Evolutionary conservation across 2,113 vertebrate genomes (phyloP).

Genomic region (Dasyornis broadbenti): DNA sequence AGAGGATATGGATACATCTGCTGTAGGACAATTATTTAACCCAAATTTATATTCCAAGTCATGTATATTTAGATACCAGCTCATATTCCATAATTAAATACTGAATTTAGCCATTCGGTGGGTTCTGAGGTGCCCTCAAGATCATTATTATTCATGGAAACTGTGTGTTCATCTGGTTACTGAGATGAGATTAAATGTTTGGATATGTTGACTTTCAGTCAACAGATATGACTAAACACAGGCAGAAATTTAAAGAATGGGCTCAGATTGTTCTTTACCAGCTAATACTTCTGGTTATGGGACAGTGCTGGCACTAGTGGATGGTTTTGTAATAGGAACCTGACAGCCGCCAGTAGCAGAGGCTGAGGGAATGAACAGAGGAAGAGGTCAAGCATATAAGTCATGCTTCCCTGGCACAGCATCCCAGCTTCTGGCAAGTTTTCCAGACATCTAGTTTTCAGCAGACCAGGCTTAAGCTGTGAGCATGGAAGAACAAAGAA

Average conservation of each 20-base stretch:
- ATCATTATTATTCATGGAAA: slow-evolving; percentile 30
- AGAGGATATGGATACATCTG: background rate
- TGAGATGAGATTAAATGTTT: slow-evolving; percentile 24
- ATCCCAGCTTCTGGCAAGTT: slow-evolving; percentile 55
- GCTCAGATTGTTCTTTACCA: slow-evolving; percentile 11
- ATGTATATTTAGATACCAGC: background rate
- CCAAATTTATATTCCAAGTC: background rate
- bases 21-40: background rate
- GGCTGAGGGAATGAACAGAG: slow-evolving; percentile 40
- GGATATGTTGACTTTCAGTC: slow-evolving; percentile 12
- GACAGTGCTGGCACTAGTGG: slow-evolving; percentile 29
- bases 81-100: background rate
- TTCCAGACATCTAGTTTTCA: slow-evolving; percentile 60
- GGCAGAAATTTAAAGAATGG: background rate
- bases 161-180: slow-evolving; percentile 16
- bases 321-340: slow-evolving; percentile 57
- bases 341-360: slow-evolving; percentile 56
- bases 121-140: background rate
- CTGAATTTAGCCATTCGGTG: background rate
- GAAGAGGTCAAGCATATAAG: slow-evolving; percentile 63
- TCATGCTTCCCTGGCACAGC: slow-evolving; percentile 65
- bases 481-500: slow-evolving; percentile 42
- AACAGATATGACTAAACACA: slow-evolving; percentile 40
- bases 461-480: slow-evolving; percentile 31
- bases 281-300: slow-evolving; percentile 20